Evolutionary conservation across 2,113 vertebrate species (phyloP).

Genomic region (Solenodon paradoxus): DNA sequence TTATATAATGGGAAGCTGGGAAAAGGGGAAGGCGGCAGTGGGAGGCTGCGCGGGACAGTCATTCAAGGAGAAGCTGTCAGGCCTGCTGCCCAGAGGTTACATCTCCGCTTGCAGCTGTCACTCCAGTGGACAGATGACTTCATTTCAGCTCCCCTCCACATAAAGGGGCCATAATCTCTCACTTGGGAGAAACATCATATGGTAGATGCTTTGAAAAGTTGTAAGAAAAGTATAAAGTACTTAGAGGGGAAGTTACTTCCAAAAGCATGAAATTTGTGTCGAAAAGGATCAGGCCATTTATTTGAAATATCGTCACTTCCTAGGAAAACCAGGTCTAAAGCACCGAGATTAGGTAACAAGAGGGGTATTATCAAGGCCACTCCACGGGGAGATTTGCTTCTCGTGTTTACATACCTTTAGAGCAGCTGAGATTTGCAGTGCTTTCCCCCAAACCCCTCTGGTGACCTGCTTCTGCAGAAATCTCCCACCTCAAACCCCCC

Average conservation of each 20-base stretch:
- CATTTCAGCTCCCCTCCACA: conserved; percentile 51
- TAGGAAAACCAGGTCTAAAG: conserved; percentile 45
- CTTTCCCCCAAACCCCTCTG: neutral
- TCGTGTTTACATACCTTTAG: conserved; percentile 48
- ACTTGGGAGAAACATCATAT: conserved; percentile 66
- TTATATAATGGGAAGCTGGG: conserved; percentile 59
- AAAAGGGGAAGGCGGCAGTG: neutral
- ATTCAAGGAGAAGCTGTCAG: neutral
- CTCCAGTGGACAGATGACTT: conserved; percentile 67
- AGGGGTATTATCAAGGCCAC: conserved; percentile 28
- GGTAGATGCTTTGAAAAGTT: conserved; percentile 69
- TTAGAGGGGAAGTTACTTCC: conserved; percentile 11
- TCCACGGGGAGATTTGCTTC: conserved; percentile 8
- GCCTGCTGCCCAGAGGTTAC: neutral
- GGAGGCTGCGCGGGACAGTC: neutral
- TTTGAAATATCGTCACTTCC: conserved; percentile 66
- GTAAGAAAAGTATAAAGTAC: conserved; percentile 58
- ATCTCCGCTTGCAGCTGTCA: conserved; percentile 65
- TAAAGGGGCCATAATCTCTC: conserved; percentile 56
- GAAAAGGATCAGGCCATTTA: conserved; percentile 43
- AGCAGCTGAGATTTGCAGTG: neutral
- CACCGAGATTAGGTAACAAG: conserved; percentile 45
- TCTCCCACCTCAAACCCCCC: neutral
- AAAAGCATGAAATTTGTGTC: conserved; percentile 64
- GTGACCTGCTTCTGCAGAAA: neutral